phyloP scores from a whole-genome alignment of 2,888 invertebrate species.

The Napeogenes inachia region DNA sequence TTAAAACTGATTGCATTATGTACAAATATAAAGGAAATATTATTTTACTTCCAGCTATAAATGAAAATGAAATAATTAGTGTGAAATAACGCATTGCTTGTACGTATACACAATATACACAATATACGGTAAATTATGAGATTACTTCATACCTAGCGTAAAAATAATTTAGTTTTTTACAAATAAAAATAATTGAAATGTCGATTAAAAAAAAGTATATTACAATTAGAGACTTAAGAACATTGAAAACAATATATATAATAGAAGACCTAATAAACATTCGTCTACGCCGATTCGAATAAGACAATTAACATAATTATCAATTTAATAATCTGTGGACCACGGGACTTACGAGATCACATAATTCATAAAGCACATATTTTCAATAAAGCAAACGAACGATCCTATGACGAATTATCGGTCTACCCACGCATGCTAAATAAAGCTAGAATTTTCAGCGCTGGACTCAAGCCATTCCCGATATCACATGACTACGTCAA shows the following conservation, averaged over 20 bases:
- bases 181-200: too few relatives aligned
- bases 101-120: not conserved
- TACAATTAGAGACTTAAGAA: too few relatives aligned
- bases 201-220: too few relatives aligned
- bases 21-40: slow-evolving; percentile 26
- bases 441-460: slow-evolving; percentile 45
- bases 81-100: not conserved
- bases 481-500: slow-evolving; percentile 45
- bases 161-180: too few relatives aligned
- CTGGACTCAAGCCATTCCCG: slow-evolving; percentile 48
- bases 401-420: slow-evolving; percentile 39
- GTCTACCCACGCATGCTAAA: slow-evolving; percentile 49
- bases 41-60: slow-evolving; percentile 16
- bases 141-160: too few relatives aligned
- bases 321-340: too few relatives aligned
- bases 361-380: slow-evolving; percentile 33
- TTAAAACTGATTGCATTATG: slow-evolving; percentile 23
- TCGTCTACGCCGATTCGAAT: too few relatives aligned
- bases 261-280: too few relatives aligned
- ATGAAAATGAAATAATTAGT: slow-evolving; percentile 7
- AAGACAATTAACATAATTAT: too few relatives aligned
- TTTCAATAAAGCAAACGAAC: slow-evolving; percentile 35
- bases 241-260: too few relatives aligned
- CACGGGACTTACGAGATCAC: slow-evolving; percentile 29
- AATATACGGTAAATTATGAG: too few relatives aligned